These are phyloP conservation scores for Chrysogorgia sp. DNA, from an alignment of 92 coral and sea anemone species.

Conservation along the genomic window DNA sequence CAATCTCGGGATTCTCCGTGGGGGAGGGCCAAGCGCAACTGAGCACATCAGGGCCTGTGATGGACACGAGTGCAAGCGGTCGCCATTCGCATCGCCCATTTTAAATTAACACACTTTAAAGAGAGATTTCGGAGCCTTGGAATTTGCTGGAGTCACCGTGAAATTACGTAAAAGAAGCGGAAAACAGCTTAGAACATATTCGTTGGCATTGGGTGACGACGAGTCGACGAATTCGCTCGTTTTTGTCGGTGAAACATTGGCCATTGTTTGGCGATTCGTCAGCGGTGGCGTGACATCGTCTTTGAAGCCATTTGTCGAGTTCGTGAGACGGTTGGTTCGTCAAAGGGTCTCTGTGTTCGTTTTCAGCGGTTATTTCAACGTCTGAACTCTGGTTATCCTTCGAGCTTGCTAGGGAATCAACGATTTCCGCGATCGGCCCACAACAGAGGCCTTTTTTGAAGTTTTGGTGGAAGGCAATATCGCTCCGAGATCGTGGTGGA, in stretches of 20 bases:
- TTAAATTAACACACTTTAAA: conserved; percentile 38
- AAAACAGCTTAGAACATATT: not conserved
- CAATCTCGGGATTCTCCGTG: conserved; percentile 1
- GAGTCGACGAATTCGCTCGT: not conserved
- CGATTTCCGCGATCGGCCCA: not conserved
- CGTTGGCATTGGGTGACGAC: not conserved
- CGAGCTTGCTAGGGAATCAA: not conserved
- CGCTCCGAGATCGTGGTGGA: not conserved
- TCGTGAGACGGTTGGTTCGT: conserved; percentile 2
- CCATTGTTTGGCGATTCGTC: conserved; percentile 49
- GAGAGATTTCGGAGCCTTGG: conserved; percentile 3
- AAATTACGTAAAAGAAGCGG: conserved; percentile 28
- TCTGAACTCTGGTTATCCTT: not conserved
- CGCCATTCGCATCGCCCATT: conserved; percentile 43
- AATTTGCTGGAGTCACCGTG: conserved; percentile 9
- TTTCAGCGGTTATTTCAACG: not conserved
- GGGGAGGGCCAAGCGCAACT: conserved; percentile 34
- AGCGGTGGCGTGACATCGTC: conserved; percentile 43
- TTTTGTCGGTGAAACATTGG: conserved; percentile 41
- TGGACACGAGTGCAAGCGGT: conserved; percentile 40
- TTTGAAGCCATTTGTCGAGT: conserved; percentile 37
- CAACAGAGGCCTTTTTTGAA: not conserved
- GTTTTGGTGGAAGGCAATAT: not conserved
- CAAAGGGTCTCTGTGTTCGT: conserved; percentile 5
- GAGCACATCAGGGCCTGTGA: conserved; percentile 42